Evolutionary conservation across 1,140 invertebrate species (phyloP).

Genomic region (Acromyrmex heyeri): DNA sequence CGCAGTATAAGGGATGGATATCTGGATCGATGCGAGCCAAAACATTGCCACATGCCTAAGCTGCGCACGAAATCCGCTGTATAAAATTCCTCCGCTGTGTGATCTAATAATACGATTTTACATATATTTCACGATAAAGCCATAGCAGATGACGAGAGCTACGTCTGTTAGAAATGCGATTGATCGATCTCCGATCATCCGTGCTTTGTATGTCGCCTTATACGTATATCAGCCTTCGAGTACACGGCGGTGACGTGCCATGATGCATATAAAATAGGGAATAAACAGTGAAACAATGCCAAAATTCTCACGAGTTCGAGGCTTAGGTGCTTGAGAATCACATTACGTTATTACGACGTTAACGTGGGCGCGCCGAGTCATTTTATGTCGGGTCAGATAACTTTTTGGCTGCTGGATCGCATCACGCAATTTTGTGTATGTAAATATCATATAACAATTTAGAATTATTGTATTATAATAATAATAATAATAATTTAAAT

Average conservation of each 20-base stretch:
- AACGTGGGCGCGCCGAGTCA: not conserved
- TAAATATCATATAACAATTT: too few species aligned
- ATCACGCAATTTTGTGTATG: not conserved
- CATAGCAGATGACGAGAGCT: not conserved
- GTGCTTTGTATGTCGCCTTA: not conserved
- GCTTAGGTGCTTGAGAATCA: not conserved
- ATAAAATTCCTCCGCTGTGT: not conserved
- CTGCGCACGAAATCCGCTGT: conserved; percentile 45
- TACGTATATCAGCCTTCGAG: too few species aligned
- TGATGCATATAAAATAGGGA: not conserved
- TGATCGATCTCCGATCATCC: not conserved
- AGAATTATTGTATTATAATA: too few species aligned
- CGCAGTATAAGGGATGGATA: conserved; percentile 77
- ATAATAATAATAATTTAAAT: not conserved
- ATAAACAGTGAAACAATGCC: conserved; percentile 5
- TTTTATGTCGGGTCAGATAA: not conserved
- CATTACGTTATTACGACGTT: not conserved
- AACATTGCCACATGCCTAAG: conserved; percentile 86
- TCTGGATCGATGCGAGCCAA: conserved; percentile 85
- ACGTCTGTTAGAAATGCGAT: conserved; percentile 1
- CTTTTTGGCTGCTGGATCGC: not conserved
- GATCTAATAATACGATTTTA: conserved; percentile 26
- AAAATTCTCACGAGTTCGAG: conserved; percentile 24
- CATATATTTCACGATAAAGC: not conserved
- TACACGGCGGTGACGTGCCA: not conserved